Evolutionary conservation across 2,888 invertebrate genomes (phyloP).

Genomic region (Cyaniris semiargus): DNA sequence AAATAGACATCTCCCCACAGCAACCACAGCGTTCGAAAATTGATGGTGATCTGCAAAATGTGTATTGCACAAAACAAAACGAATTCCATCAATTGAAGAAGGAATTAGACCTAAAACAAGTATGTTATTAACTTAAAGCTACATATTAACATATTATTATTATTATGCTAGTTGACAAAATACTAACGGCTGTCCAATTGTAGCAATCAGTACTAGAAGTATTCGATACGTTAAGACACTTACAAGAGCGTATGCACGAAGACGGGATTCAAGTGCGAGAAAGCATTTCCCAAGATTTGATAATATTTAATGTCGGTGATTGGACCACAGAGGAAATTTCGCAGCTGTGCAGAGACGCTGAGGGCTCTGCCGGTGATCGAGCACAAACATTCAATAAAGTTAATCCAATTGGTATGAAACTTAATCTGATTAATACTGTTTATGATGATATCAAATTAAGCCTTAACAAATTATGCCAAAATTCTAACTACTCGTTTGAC

Average conservation of each 20-base stretch:
- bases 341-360: constrained; percentile 61
- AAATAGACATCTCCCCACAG: background rate
- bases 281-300: constrained; percentile 59
- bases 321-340: constrained; percentile 68
- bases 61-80: constrained; percentile 54
- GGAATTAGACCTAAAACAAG: constrained; percentile 74
- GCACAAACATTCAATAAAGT: constrained; percentile 56
- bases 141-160: constrained; percentile 5
- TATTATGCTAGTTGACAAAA: background rate
- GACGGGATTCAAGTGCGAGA: constrained; percentile 57
- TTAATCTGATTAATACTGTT: background rate
- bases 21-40: background rate
- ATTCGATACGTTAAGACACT: constrained; percentile 56
- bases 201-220: constrained; percentile 67
- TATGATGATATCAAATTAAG: background rate
- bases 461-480: background rate
- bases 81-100: constrained; percentile 66
- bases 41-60: constrained; percentile 46
- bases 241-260: constrained; percentile 60
- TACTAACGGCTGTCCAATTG: constrained; percentile 33
- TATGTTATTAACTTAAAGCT: constrained; percentile 39
- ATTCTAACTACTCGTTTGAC: background rate
- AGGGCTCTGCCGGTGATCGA: constrained; percentile 50
- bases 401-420: constrained; percentile 53
- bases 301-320: constrained; percentile 69